Percentiles rank a stretch among this genome's conserved stretches.
Evolutionary conservation across 2,113 vertebrate species (phyloP).

Genomic region (Meles meles): DNA sequence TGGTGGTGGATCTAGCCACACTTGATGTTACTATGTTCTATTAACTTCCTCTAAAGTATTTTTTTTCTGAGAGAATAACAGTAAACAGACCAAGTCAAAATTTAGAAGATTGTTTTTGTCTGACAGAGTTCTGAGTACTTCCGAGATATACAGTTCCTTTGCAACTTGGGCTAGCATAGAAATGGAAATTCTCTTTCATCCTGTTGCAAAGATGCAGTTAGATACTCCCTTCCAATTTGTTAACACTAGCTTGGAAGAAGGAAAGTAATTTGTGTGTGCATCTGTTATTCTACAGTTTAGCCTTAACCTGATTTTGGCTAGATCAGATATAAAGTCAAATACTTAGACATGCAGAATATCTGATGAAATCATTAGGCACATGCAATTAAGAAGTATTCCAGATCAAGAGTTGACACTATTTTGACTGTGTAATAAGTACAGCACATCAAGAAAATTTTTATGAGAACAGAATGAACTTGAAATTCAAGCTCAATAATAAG

Average conservation of each 20-base stretch:
- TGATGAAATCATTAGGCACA: background rate
- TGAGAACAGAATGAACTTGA: conserved; percentile 21
- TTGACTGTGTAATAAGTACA: background rate
- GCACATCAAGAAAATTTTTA: background rate
- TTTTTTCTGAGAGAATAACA: conserved; percentile 17
- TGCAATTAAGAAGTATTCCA: conserved; percentile 16
- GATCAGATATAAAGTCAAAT: background rate
- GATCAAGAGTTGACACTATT: background rate
- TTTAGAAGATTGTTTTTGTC: background rate
- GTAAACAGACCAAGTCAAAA: background rate
- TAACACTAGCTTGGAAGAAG: background rate
- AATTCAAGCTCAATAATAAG: background rate
- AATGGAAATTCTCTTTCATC: background rate
- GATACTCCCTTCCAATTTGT: background rate
- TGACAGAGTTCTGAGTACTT: background rate
- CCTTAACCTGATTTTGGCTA: background rate
- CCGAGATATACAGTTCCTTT: background rate
- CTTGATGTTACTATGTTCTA: background rate
- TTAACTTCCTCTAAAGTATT: background rate
- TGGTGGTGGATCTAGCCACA: background rate
- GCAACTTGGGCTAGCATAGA: background rate
- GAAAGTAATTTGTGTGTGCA: background rate
- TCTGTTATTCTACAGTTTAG: conserved; percentile 1
- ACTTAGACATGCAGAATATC: background rate
- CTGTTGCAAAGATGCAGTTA: background rate